Base-by-base conservation (phyloP, 1,140 invertebrate species). In the Procambarus clarkii region DNA sequence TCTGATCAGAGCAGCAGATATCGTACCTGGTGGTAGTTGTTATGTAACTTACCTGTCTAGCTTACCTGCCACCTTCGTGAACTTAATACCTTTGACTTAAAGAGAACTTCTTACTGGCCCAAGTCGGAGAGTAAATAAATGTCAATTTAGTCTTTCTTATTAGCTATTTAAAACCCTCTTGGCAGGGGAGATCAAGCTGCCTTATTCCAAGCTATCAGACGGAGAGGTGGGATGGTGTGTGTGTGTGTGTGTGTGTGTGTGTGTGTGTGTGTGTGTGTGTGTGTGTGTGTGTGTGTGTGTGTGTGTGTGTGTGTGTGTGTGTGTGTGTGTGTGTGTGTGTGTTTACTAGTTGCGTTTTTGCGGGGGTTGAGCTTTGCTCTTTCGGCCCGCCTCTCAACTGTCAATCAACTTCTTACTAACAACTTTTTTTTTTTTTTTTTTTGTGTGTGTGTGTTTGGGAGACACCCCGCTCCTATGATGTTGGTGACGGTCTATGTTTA, bases 401-500 rank as follows among this genome's bases (percentile, higher is more conserved):
- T n/a, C n/a, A n/a, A n/a, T n/a, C n/a, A n/a, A n/a, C n/a, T n/a
- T n/a, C n/a, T n/a, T n/a, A n/a, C n/a, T n/a, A n/a, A n/a, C n/a
- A n/a, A n/a, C n/a, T n/a, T n/a, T n/a, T n/a, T n/a, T n/a, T n/a
- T n/a, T n/a, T n/a, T n/a, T n/a, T n/a, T n/a, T n/a, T n/a, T n/a
- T n/a, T n/a, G n/a, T n/a, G n/a, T 81, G n/a, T n/a, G 34, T 34
- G 34, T 34, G 34, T 34, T 34, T 34, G 34, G 34, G 34, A 34
- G 81, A 34, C 54, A 58, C 5, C 34, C 58, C 58, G 24, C 7
- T 69, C 34, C 45, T 21, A 46, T 69, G 81, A 64, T 69, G 81
- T 34, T 34, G 81, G 21, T 83, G 81, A 83, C 81, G 81, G 81
- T 2, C 58, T 18, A 46, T 60, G 80, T 64, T 83, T 83, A 83